Percentiles rank a stretch among this genome's conserved stretches.
Conservation (phyloP, 2,797 vertebrate genomes). For the Adelosebastes latens region DNA sequence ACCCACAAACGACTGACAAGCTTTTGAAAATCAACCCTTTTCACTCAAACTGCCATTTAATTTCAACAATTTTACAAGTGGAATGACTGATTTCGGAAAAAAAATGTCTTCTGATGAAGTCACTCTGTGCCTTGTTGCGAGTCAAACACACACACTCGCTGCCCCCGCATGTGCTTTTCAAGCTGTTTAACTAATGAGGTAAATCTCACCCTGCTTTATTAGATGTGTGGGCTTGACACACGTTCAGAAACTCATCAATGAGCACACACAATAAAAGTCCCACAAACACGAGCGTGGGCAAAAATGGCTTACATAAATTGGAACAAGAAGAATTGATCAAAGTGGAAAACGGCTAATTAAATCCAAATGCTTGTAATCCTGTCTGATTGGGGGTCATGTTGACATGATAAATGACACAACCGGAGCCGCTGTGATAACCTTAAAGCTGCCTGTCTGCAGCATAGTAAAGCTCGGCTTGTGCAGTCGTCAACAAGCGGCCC, state of each 20-base stretch:
- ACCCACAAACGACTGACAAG: neutral
- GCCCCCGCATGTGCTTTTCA: conserved; percentile 10
- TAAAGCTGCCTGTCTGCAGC: neutral
- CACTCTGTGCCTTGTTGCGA: neutral
- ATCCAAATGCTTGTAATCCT: neutral
- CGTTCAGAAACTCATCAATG: conserved; percentile 6
- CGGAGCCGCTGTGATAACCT: neutral
- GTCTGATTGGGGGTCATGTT: neutral
- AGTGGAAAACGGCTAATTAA: neutral
- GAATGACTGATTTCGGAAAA: neutral
- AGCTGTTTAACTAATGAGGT: conserved; percentile 26
- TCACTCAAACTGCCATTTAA: neutral
- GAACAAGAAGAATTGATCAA: neutral
- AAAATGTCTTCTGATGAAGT: neutral
- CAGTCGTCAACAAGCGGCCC: neutral
- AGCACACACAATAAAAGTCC: neutral
- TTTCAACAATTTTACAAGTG: neutral
- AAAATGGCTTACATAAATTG: neutral
- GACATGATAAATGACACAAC: neutral
- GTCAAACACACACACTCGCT: neutral
- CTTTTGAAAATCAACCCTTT: neutral
- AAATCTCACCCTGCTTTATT: conserved; percentile 5
- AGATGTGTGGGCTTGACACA: conserved; percentile 16
- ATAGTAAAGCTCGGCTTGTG: neutral
- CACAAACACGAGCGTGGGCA: neutral